A percentile compares a stretch with the other conserved stretches of the same genome.
phyloP scores from a whole-genome alignment of 2,888 invertebrate genomes.

The Ochropleura leucogaster region DNA sequence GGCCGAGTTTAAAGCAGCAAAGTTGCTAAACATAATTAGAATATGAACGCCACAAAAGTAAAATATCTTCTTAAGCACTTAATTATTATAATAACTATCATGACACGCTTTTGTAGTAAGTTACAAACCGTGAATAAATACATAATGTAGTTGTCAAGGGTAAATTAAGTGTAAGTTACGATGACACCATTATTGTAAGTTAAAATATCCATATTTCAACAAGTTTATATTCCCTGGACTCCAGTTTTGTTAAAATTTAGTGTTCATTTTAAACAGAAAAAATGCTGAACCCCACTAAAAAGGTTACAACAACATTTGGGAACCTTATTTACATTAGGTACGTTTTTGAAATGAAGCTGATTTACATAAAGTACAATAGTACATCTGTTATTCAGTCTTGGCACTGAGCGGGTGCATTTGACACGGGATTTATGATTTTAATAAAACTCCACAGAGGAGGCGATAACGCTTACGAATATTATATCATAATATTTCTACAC shows the following conservation, averaged over 20 bases:
- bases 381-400: conserved; percentile 83
- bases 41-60: conserved; percentile 46
- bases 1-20: conserved; percentile 42
- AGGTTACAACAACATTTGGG: conserved; percentile 63
- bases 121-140: conserved; percentile 47
- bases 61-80: conserved; percentile 54
- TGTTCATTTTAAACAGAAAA: conserved; percentile 42
- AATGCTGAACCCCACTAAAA: conserved; percentile 47
- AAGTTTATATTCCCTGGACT: conserved; percentile 36
- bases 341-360: conserved; percentile 75
- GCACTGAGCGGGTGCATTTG: conserved; percentile 87
- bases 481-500: conserved; percentile 78
- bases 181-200: conserved; percentile 39
- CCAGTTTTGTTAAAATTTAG: conserved; percentile 38
- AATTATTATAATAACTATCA: conserved; percentile 55
- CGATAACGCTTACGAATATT: conserved; percentile 82
- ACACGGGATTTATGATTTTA: conserved; percentile 90
- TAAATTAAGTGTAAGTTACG: conserved; percentile 37
- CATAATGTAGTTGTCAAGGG: conserved; percentile 35
- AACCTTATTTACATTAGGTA: conserved; percentile 71
- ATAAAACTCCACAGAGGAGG: conserved; percentile 84
- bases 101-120: conserved; percentile 25
- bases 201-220: conserved; percentile 51
- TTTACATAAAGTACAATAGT: conserved; percentile 85
- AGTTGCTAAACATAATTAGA: conserved; percentile 58